A percentile compares a stretch with the other conserved stretches of the same genome.
Conservation (phyloP, 2,797 vertebrate genomes). For the Microctenopoma lineatum region DNA sequence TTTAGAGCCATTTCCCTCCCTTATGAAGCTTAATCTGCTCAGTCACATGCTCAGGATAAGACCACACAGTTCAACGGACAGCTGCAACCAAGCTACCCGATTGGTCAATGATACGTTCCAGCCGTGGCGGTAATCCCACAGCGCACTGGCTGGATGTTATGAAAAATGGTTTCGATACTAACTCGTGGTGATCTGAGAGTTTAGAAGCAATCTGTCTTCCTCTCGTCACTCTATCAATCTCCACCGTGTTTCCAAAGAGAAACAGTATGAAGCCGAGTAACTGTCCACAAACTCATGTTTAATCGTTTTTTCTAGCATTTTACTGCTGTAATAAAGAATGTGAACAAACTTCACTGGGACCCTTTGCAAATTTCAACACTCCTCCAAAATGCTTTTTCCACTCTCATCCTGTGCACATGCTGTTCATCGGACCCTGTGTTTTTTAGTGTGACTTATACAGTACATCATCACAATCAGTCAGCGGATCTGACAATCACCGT, state of each 20-base stretch:
- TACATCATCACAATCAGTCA: too few relatives aligned
- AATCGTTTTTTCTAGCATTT: conserved; percentile 24
- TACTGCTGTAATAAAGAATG: conserved; percentile 44
- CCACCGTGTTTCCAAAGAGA: not conserved
- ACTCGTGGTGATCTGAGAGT: conserved; percentile 16
- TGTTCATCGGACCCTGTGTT: not conserved
- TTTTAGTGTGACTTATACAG: not conserved
- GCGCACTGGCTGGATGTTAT: conserved; percentile 14
- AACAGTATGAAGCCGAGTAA: not conserved
- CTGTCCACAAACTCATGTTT: conserved; percentile 10
- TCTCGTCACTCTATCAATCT: conserved; percentile 16
- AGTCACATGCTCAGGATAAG: conserved; percentile 51
- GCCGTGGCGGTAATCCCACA: conserved; percentile 49
- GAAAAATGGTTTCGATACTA: conserved; percentile 33
- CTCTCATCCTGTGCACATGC: not conserved
- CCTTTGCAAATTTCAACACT: conserved; percentile 12
- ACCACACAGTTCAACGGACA: conserved; percentile 57
- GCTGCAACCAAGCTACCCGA: conserved; percentile 47
- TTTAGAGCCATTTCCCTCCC: conserved; percentile 52
- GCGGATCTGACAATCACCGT: too few relatives aligned
- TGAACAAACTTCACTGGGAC: conserved; percentile 17
- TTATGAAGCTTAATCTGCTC: conserved; percentile 50
- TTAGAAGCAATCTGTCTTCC: conserved; percentile 24
- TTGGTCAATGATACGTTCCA: conserved; percentile 47
- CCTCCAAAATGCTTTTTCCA: conserved; percentile 9